These are phyloP conservation scores for Diadromus collaris DNA, from an alignment of 2,888 invertebrate species.

Conservation along the genomic window DNA sequence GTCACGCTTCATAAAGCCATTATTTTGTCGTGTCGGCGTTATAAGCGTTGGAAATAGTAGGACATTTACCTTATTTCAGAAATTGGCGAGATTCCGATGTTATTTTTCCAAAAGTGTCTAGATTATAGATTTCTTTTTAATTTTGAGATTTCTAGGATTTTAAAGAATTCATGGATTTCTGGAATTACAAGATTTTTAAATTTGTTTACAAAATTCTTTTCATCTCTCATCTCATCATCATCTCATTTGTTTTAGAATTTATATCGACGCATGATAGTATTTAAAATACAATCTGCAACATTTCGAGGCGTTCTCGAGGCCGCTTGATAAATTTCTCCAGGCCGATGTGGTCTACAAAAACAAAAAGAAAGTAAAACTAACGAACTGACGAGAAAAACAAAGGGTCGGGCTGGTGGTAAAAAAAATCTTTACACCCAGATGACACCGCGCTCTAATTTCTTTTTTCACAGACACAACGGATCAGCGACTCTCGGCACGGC, in stretches of 20 bases:
- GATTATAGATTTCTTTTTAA: not conserved
- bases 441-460: slow-evolving; percentile 40
- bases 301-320: not conserved
- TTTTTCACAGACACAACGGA: slow-evolving; percentile 31
- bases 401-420: slow-evolving; percentile 5
- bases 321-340: not conserved
- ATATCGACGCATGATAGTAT: not conserved
- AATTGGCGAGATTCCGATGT: not conserved
- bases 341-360: not conserved
- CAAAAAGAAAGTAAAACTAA: slow-evolving; percentile 9
- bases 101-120: not conserved
- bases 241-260: too few species aligned
- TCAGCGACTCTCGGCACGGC: slow-evolving; percentile 29
- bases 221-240: too few species aligned
- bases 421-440: slow-evolving; percentile 38
- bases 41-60: too few species aligned
- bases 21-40: too few species aligned
- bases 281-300: not conserved
- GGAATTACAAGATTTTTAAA: too few species aligned
- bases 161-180: too few species aligned
- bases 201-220: too few species aligned
- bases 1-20: too few species aligned
- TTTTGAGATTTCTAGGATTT: too few species aligned
- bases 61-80: not conserved
- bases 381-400: slow-evolving; percentile 14